Percentiles rank a stretch among this genome's conserved stretches.
Evolutionary conservation across 2,797 vertebrate genomes (phyloP).

Genomic region (Gallirallus australis): DNA sequence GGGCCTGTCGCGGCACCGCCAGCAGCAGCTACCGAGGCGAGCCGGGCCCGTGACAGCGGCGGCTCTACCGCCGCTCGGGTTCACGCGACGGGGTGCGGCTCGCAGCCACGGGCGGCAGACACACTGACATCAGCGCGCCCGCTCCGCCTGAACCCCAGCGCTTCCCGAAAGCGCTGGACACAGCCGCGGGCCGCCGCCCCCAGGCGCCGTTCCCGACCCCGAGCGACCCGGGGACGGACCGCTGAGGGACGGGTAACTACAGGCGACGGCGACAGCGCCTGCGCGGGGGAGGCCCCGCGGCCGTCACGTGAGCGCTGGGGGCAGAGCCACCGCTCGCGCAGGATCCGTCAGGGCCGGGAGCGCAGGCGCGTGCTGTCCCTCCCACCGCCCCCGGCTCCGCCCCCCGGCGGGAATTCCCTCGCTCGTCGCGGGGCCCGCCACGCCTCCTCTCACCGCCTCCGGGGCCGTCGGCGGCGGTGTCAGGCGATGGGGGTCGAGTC

Average conservation of each 20-base stretch:
- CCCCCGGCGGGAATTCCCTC: neutral
- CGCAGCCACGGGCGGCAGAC: rapidly evolving
- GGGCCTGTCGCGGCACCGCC: too few relatives aligned
- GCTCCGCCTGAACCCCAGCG: rapidly evolving
- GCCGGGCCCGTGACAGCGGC: too few relatives aligned
- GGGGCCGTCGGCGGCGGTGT: neutral
- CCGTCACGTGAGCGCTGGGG: too few relatives aligned
- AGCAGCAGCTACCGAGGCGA: too few relatives aligned
- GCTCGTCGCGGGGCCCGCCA: neutral
- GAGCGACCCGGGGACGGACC: neutral
- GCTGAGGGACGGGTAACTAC: rapidly evolving
- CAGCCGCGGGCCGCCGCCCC: rapidly evolving
- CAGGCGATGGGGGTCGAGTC: neutral
- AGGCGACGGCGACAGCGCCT: rapidly evolving
- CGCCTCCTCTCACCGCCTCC: neutral
- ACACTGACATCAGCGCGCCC: rapidly evolving
- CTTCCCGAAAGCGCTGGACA: rapidly evolving
- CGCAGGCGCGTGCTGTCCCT: neutral
- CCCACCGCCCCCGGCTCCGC: neutral
- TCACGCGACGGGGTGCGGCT: too few relatives aligned
- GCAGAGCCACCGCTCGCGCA: neutral
- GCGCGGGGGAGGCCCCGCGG: neutral
- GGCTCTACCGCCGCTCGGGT: too few relatives aligned
- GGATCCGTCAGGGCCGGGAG: neutral
- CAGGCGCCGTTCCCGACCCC: rapidly evolving